These are phyloP conservation scores for Cyanoramphus novaezelandiae DNA, from an alignment of 2,113 vertebrate genomes.

Conservation along the genomic window DNA sequence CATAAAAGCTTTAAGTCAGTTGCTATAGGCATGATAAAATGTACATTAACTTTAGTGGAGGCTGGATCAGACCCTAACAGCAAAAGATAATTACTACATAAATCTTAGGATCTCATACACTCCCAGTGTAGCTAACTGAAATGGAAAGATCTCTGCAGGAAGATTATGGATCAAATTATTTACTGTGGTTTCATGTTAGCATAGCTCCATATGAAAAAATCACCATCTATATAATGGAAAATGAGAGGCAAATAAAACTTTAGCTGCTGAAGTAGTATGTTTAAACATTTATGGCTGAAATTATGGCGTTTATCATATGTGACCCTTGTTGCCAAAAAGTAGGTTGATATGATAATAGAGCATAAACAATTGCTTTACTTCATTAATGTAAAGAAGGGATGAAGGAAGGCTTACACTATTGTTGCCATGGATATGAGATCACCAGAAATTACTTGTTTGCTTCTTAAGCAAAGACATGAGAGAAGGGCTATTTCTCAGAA, in stretches of 20 bases:
- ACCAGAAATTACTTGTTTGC: not conserved
- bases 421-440: not conserved
- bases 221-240: not conserved
- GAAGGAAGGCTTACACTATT: not conserved
- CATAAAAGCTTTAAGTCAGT: not conserved
- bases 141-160: not conserved
- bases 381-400: not conserved
- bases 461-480: not conserved
- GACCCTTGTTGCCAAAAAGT: not conserved
- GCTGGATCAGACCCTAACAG: not conserved
- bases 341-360: not conserved
- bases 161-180: not conserved
- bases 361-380: not conserved
- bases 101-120: not conserved
- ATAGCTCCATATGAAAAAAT: not conserved
- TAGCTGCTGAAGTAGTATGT: not conserved
- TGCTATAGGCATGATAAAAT: not conserved
- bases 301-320: not conserved
- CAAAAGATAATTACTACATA: not conserved
- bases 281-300: not conserved
- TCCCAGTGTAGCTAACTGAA: not conserved
- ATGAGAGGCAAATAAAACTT: not conserved
- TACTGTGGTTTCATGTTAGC: not conserved
- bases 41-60: not conserved
- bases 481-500: not conserved